These are phyloP conservation scores for Apis dorsata DNA, from an alignment of 1,140 invertebrate species.

Conservation along the genomic window DNA sequence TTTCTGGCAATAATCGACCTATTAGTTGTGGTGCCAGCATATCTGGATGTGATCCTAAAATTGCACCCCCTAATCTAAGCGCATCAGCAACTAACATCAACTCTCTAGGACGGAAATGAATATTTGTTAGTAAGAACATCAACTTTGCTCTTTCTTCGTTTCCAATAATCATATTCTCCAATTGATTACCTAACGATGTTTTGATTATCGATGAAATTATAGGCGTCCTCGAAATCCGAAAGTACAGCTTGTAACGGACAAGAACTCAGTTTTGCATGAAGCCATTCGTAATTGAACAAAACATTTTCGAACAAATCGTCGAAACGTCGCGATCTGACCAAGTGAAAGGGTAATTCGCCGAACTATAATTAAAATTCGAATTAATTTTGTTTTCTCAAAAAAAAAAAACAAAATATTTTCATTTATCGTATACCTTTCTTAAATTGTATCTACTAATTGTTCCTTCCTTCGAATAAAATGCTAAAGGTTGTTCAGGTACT, in stretches of 20 bases:
- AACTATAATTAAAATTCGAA: slow-evolving; percentile 82
- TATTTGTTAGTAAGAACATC: too few species aligned
- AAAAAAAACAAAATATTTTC: too few species aligned
- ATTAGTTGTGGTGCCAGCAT: slow-evolving; percentile 98
- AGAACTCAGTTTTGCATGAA: slow-evolving; percentile 96
- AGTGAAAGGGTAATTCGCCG: slow-evolving; percentile 96
- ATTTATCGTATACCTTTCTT: slow-evolving; percentile 84
- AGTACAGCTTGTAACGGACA: slow-evolving; percentile 97
- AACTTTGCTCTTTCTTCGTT: neutral
- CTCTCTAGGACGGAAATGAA: slow-evolving; percentile 83
- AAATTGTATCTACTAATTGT: slow-evolving; percentile 92
- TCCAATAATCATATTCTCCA: too few species aligned
- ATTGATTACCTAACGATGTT: slow-evolving; percentile 86
- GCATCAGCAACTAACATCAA: slow-evolving; percentile 97
- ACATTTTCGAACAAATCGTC: slow-evolving; percentile 96
- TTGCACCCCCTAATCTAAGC: slow-evolving; percentile 93
- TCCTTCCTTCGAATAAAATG: slow-evolving; percentile 94
- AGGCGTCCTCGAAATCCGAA: slow-evolving; percentile 97
- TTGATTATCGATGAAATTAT: slow-evolving; percentile 90
- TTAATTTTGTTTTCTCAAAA: neutral
- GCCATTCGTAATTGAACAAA: slow-evolving; percentile 98
- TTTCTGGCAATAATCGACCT: slow-evolving; percentile 95
- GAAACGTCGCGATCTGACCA: slow-evolving; percentile 93
- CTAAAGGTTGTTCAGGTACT: slow-evolving; percentile 96
- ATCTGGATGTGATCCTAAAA: slow-evolving; percentile 93